phyloP scores from a whole-genome alignment of 2,888 invertebrate genomes.

The Drosophila emarginata region DNA sequence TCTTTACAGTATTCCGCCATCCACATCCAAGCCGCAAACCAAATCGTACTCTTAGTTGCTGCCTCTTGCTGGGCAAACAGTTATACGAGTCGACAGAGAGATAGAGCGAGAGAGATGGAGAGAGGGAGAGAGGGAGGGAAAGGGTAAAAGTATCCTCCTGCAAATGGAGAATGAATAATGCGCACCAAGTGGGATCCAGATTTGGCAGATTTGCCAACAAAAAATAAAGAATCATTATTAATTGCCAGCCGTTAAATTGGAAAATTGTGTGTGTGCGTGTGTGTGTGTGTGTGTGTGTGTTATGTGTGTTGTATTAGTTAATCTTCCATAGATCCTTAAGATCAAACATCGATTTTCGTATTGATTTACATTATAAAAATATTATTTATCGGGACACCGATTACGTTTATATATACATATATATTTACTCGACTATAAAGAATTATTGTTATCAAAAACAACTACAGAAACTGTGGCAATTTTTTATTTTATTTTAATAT shows the following conservation, averaged over 20 bases:
- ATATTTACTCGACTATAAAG: no score
- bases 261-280: background rate
- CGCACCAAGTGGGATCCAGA: slow-evolving; percentile 42
- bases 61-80: slow-evolving; percentile 14
- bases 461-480: no score
- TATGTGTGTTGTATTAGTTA: background rate
- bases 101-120: background rate
- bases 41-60: slow-evolving; percentile 39
- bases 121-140: background rate
- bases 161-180: slow-evolving; percentile 47
- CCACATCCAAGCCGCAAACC: slow-evolving; percentile 33
- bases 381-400: no score
- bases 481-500: no score
- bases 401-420: no score
- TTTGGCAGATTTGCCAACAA: slow-evolving; percentile 15
- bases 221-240: slow-evolving; percentile 30
- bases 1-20: background rate
- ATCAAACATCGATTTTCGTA: no score
- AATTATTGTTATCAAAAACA: no score
- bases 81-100: background rate
- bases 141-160: slow-evolving; percentile 12
- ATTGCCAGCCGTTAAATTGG: slow-evolving; percentile 37
- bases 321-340: background rate
- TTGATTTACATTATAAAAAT: no score
- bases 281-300: background rate